Conservation (phyloP, 92 coral and sea anemone genomes). For the Montipora capitata region DNA sequence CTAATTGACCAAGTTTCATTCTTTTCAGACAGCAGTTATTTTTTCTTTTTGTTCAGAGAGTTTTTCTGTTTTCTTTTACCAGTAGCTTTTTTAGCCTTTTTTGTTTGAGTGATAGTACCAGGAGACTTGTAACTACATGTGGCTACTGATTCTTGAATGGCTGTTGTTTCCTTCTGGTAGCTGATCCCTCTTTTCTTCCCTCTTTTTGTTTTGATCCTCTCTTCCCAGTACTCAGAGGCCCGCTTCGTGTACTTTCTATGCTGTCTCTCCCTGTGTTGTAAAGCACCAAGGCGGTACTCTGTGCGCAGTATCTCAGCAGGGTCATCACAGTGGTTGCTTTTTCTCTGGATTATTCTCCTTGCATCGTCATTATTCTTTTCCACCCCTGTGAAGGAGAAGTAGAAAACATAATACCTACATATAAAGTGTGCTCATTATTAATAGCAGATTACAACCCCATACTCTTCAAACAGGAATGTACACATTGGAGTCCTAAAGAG, state of each 20-base stretch:
- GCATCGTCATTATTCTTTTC: conserved; percentile 40
- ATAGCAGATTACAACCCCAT: background rate
- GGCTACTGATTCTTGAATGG: conserved; percentile 3
- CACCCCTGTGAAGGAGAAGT: conserved; percentile 11
- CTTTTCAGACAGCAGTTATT: background rate
- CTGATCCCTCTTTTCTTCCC: conserved; percentile 16
- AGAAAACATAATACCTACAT: background rate
- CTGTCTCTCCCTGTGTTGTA: background rate
- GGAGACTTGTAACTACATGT: background rate
- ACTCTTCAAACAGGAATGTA: background rate
- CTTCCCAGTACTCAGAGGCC: conserved; percentile 8
- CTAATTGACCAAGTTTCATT: background rate
- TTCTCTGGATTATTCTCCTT: conserved; percentile 6
- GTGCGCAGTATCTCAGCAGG: conserved; percentile 12
- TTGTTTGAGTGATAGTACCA: background rate
- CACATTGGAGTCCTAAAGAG: background rate
- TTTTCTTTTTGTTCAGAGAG: background rate
- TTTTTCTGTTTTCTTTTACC: background rate
- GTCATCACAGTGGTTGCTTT: background rate
- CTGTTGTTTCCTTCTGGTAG: conserved; percentile 19
- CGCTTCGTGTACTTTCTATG: conserved; percentile 18
- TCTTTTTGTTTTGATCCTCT: background rate
- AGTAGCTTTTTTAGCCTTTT: background rate
- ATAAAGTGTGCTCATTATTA: background rate
- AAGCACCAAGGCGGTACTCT: conserved; percentile 8